Evolutionary conservation across 2,888 invertebrate genomes (phyloP).

Genomic region (Sabatieria punctata): DNA sequence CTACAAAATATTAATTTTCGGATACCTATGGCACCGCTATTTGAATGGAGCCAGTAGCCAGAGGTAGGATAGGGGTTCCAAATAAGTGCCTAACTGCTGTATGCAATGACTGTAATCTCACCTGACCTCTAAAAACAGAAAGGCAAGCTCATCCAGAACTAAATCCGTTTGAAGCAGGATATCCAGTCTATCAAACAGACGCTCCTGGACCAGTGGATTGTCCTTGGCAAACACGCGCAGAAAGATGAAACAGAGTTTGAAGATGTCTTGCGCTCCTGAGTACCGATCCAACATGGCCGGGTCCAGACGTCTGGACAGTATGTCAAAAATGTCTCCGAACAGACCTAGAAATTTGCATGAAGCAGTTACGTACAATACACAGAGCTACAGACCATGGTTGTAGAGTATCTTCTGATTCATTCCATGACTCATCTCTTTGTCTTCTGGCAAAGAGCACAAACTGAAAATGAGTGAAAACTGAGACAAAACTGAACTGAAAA

Average conservation of each 20-base stretch:
- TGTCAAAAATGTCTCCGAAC: slow-evolving; percentile 25
- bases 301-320: slow-evolving; percentile 21
- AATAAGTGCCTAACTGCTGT: too few species aligned
- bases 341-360: background rate
- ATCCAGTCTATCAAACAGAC: slow-evolving; percentile 3
- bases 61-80: too few species aligned
- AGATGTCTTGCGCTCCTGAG: background rate
- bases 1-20: slow-evolving; percentile 16
- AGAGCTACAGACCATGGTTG: slow-evolving; percentile 32
- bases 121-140: slow-evolving; percentile 6
- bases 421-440: slow-evolving; percentile 30
- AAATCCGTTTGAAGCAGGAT: background rate
- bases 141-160: slow-evolving; percentile 4
- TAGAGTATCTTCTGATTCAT: slow-evolving; percentile 35
- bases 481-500: background rate
- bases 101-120: too few species aligned
- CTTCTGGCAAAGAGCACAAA: slow-evolving; percentile 32
- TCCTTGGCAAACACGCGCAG: background rate
- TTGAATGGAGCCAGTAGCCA: too few species aligned
- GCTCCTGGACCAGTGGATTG: background rate
- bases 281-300: background rate
- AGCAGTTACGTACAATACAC: background rate
- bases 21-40: too few species aligned
- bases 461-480: slow-evolving; percentile 14
- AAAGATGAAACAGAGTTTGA: background rate